Percentiles rank a stretch among this genome's conserved stretches.
Evolutionary conservation across 1,140 invertebrate species (phyloP).

Genomic region (Macrobrachium nipponense): DNA sequence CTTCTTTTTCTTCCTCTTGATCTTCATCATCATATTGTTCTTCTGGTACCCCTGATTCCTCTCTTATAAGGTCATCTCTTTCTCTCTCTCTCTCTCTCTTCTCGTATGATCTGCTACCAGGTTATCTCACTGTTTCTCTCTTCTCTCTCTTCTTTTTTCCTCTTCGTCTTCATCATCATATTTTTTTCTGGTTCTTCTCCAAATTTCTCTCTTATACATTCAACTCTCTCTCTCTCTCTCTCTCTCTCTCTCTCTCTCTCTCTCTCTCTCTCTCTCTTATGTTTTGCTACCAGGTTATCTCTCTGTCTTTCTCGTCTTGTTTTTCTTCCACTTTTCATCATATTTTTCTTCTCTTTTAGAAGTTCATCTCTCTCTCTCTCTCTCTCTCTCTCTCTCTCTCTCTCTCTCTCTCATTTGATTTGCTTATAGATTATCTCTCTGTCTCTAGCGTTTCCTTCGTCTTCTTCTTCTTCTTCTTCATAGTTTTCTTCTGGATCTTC

Average conservation of each 20-base stretch:
- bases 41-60: too few species aligned
- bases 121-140: not conserved
- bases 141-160: not conserved
- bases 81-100: not conserved
- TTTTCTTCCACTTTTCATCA: not conserved
- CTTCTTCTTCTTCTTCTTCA: too few species aligned
- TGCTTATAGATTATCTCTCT: too few species aligned
- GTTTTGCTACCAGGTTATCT: not conserved
- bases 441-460: too few species aligned
- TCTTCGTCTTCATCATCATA: not conserved
- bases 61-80: not conserved
- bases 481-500: too few species aligned
- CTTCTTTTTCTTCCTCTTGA: not conserved
- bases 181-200: not conserved
- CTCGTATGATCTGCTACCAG: too few species aligned
- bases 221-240: not conserved
- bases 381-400: too few species aligned
- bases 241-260: not conserved
- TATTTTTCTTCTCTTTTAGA: too few species aligned
- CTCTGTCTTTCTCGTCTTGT: not conserved
- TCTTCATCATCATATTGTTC: not conserved
- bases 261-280: not conserved
- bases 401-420: too few species aligned
- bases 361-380: too few species aligned
- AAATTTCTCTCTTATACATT: not conserved